Conservation (phyloP, 2,888 invertebrate genomes). For the Caenorhabditis sp. region DNA sequence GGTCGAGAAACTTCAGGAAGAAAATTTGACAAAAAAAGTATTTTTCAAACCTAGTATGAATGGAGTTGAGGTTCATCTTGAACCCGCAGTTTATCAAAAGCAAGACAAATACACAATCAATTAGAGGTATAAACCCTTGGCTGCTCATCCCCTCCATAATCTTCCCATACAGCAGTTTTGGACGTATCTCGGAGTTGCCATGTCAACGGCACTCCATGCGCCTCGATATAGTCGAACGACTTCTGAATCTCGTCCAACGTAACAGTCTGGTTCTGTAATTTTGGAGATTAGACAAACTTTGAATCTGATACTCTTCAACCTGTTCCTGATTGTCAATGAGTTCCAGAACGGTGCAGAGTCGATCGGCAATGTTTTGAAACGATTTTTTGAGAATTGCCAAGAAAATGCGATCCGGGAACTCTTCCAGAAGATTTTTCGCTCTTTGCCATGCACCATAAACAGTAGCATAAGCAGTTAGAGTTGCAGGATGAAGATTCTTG, state of each 20-base stretch:
- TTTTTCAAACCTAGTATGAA: no score
- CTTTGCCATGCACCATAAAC: not conserved
- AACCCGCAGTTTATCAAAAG: no score
- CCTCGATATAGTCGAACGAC: not conserved
- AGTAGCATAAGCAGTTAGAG: not conserved
- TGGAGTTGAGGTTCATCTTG: no score
- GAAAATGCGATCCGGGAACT: not conserved
- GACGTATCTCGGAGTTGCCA: slow-evolving; percentile 1
- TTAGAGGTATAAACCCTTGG: no score
- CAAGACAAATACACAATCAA: no score
- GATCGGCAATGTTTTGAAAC: not conserved
- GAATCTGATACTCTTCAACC: no score
- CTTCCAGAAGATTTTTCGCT: not conserved
- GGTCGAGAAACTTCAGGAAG: no score
- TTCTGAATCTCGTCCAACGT: not conserved
- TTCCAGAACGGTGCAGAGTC: not conserved
- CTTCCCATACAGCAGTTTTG: not conserved
- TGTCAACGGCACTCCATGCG: not conserved
- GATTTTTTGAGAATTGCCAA: not conserved
- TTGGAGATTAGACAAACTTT: not conserved
- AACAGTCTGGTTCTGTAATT: not conserved
- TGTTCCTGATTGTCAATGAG: not conserved
- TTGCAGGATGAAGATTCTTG: not conserved
- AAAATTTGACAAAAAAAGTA: no score
- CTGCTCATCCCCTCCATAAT: no score